Base-by-base conservation (phyloP, 2,888 invertebrate genomes). In the Strigamia crassipes region DNA sequence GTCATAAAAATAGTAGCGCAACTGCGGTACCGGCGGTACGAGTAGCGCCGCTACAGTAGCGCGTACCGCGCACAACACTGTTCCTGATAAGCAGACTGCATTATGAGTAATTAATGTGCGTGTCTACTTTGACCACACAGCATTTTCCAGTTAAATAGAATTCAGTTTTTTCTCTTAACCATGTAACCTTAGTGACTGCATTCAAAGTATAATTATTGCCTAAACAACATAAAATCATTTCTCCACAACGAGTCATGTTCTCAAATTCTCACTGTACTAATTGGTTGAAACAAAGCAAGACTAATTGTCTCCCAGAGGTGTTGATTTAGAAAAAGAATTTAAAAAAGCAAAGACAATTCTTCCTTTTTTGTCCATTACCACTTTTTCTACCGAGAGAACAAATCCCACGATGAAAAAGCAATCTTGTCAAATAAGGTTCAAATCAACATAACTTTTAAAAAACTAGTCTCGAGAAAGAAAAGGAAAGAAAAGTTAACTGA, bases 341-440 rank as follows among this genome's bases (percentile, higher is more conserved):
- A 27, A 27, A 27, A 27, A 27, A 27, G 27, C 3, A 3, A 27
- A 66, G 18, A 66, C 23, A 66, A 23, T 66, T 66, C 21, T 18
- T 66, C 61, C 9, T 21, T 66, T 66, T 66, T 66, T 66, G 61
- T 66, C 61, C 61, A 66, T 66, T 66, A 23, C 73, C 27, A 73
- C 3, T 73, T 31, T 73, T 73, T 56, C 4, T 46, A 21, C 10
- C 5, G 0, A n/a, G 27, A 31, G 73, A 73, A 73, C 73, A 73
- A 73, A 73, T 73, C 73, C 73, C 73, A 23, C 12, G 73, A 23
- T 27, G 31, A 12, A n/a, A 31, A 73, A 73, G 8, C 23, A 23
- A 27, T 73, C 27, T 27, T 31, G 31, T 73, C 73, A 73, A 73
- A 73, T 31, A 73, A 31, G n/a, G 27, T 73, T 31, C 27, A 73